Evolutionary conservation across 2,113 vertebrate species (phyloP).

Genomic region (Vulpes vulpes): DNA sequence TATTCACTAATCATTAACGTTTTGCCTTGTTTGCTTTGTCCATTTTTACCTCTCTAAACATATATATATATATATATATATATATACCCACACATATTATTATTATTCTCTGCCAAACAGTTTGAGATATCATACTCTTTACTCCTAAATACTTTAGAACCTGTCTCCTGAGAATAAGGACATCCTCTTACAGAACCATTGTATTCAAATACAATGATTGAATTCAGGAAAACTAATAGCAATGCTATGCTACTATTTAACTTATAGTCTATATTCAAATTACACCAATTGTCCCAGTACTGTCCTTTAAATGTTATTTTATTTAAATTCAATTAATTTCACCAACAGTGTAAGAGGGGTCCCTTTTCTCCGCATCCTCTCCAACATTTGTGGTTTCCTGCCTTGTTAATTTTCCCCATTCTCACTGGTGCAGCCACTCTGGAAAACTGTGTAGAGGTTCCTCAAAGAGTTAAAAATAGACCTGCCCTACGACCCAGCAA

Average conservation of each 20-base stretch:
- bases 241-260: not conserved
- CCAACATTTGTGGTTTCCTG: no score
- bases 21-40: conserved; percentile 6
- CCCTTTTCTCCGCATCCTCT: no score
- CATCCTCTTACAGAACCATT: not conserved
- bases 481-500: no score
- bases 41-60: not conserved
- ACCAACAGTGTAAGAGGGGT: no score
- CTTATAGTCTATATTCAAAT: not conserved
- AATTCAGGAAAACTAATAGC: conserved; percentile 14
- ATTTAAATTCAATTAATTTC: not conserved
- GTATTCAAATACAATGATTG: not conserved
- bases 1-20: not conserved
- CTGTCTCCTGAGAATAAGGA: not conserved
- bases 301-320: not conserved
- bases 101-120: not conserved
- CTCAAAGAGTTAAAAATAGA: no score
- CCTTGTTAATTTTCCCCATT: no score
- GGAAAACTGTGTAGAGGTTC: no score
- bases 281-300: not conserved
- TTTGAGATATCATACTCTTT: not conserved
- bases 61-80: not conserved
- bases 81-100: not conserved
- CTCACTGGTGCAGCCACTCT: no score
- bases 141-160: not conserved